Base-by-base conservation (phyloP, 2,113 vertebrate genomes). In the Axis porcinus region DNA sequence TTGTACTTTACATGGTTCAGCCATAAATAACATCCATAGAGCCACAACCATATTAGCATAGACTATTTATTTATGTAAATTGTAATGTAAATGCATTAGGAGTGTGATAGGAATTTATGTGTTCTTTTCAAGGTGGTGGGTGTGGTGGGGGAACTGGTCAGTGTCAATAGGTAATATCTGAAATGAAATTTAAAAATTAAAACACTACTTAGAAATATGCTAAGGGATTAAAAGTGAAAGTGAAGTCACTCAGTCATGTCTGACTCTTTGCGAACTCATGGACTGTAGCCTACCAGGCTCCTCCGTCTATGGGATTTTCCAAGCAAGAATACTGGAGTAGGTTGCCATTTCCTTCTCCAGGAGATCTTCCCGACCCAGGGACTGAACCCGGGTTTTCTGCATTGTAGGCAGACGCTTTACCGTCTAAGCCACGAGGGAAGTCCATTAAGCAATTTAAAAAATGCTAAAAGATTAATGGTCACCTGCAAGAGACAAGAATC, bases 171-270 rank as follows among this genome's bases (percentile, higher is more conserved):
- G n/a, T 76, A 67, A 86, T 43, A 94, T 27, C 23, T 64, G 74
- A 52, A 94, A 85, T 0, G 88, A 95, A 76, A 40, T 47, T 28
- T 43, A 8, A 52, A 74, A 57, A 55, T 58, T 3, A 21, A 93
- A 86, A 30, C 87, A 12, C 43, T 30, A 74, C 28, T 96, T 94
- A 89, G 8, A 83, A 97, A 78, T 62, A 85, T 84, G 16, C 55
- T 70, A 83, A 90, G 30, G 5, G 13, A 67, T 67, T 67, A n/a
- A 67, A 67, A 67, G 62, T 67, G 62, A n/a, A 67, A n/a, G 33
- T n/a, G 62, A n/a, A 67, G 33, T 67, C 2, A 0, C 64, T 70
- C 64, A 70, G n/a, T 36, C n/a, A 0, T 70, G n/a, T 70, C n/a
- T n/a, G 0, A 36, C 64, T 40, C 67, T 70, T 70, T 12, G n/a